Evolutionary conservation across 1,140 invertebrate species (phyloP), one percentile per base, ranked within the genome.

Genomic region (Phymorhynchus buccinoides): DNA sequence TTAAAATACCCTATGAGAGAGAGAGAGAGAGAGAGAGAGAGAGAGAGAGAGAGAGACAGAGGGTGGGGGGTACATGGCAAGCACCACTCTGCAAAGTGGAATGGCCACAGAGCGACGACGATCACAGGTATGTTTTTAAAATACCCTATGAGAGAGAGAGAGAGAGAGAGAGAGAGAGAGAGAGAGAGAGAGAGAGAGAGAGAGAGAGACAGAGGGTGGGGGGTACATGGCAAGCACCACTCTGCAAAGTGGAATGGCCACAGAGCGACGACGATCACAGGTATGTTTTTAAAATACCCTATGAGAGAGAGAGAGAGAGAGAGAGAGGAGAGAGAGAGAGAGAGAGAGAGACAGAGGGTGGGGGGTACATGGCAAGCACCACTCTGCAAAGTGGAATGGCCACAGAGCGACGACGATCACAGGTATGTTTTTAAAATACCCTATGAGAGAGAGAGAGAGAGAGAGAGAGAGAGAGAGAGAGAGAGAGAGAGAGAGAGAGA

Each of bases 1-100:
- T n/a, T 52, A 39, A n/a, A n/a, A n/a, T n/a, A n/a, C n/a, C n/a
- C n/a, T n/a, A 22, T 88, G 88, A 80, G 97, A 97, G 89, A 97
- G 90, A 94, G 96, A 88, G 80, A 94, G 95, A 82, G 95, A 95
- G 48, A 95, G n/a, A n/a, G n/a, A n/a, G n/a, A n/a, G n/a, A n/a
- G n/a, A n/a, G n/a, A n/a, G n/a, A n/a, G n/a, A n/a, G 82, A 89
- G 22, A n/a, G 22, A 88, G 88, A 80, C 80, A 89, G 88, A 42
- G 88, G 89, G 48, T 86, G 90, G 91, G 48, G 90, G 91, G 66
- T 92, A 90, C 87, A 83, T 90, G 62, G 88, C 87, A 22, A 89
- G 90, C 0, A 90, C 89, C 9, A 86, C 88, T 32, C 77, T 90
- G 32, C 89, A 91, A 42, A 82, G 85, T 22, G 77, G 84, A 12